Evolutionary conservation across 2,888 invertebrate species (phyloP), one percentile per base, ranked within the genome.

Genomic region (Herminia tarsipennalis): DNA sequence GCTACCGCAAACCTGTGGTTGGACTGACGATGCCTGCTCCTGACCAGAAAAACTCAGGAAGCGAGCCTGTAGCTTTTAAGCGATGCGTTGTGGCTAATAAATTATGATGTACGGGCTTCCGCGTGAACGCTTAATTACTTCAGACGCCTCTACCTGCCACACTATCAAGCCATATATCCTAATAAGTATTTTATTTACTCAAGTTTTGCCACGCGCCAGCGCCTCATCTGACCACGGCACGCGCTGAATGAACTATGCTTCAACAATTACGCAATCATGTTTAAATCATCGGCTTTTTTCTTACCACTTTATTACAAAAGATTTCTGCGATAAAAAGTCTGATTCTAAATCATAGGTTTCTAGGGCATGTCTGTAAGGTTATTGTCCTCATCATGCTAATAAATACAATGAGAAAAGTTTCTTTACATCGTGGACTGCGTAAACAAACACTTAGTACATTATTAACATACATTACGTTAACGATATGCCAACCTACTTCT

Each of bases 1-100:
- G 86, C 83, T 71, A 77, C 56, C 49, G 47, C 48, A 41, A 56
- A 60, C 53, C 62, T 56, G 67, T 58, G 52, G 70, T 65, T 60
- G 55, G 14, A n/a, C 20, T 12, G 2, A 5, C 57, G 63, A 66
- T 60, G 54, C 61, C 40, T 63, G 52, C 57, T 66, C 66, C 66
- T 56, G 64, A 42, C 45, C 68, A 78, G 73, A 88, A 88, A 90
- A 88, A 88, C 81, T 78, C 65, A 87, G 89, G 88, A 90, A 90
- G 72, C 75, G 53, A 44, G 54, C 56, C 69, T 67, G 46, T 47
- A 70, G 69, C 75, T 70, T 58, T 66, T 73, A 73, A 76, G 71
- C 73, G 81, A 81, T 82, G 80, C 74, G 81, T 83, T 83, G 82
- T 76, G 81, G 74, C 65, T 87, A 79, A 87, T 88, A 78, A 87